These are phyloP conservation scores for Karalla daura DNA, from an alignment of 2,797 vertebrate species.

Conservation along the genomic window DNA sequence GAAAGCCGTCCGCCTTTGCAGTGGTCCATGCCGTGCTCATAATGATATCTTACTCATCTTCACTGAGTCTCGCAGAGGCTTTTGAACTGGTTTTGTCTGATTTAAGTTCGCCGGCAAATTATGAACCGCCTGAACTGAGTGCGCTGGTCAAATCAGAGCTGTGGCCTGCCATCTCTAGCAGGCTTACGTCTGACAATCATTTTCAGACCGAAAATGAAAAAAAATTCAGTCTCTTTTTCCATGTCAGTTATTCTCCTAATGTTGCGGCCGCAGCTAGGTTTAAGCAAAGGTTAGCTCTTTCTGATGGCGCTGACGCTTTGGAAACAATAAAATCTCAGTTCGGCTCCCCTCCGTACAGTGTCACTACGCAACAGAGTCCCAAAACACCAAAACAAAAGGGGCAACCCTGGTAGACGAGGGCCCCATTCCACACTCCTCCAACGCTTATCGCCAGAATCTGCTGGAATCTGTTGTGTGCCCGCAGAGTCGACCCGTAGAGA, in stretches of 20 bases:
- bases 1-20: constrained; percentile 41
- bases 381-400: constrained; percentile 80
- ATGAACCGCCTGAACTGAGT: constrained; percentile 55
- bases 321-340: constrained; percentile 74
- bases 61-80: constrained; percentile 34
- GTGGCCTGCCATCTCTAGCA: constrained; percentile 32
- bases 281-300: constrained; percentile 55
- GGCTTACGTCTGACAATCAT: constrained; percentile 45
- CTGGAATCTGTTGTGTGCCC: constrained; percentile 66
- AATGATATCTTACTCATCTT: constrained; percentile 63
- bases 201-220: constrained; percentile 34
- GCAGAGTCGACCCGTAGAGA: constrained; percentile 56
- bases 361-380: constrained; percentile 80
- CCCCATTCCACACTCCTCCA: constrained; percentile 53
- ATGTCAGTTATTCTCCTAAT: constrained; percentile 55
- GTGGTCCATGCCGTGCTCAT: constrained; percentile 53
- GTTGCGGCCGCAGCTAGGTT: constrained; percentile 54
- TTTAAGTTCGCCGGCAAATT: constrained; percentile 25
- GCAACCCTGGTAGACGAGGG: constrained; percentile 67
- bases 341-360: constrained; percentile 49
- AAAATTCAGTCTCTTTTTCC: constrained; percentile 51
- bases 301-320: constrained; percentile 66
- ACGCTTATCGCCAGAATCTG: constrained; percentile 75
- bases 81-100: constrained; percentile 46
- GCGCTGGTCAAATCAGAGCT: constrained; percentile 28